These are phyloP conservation scores for Atractosteus spatula DNA, from an alignment of 2,113 vertebrate species.

Conservation along the genomic window DNA sequence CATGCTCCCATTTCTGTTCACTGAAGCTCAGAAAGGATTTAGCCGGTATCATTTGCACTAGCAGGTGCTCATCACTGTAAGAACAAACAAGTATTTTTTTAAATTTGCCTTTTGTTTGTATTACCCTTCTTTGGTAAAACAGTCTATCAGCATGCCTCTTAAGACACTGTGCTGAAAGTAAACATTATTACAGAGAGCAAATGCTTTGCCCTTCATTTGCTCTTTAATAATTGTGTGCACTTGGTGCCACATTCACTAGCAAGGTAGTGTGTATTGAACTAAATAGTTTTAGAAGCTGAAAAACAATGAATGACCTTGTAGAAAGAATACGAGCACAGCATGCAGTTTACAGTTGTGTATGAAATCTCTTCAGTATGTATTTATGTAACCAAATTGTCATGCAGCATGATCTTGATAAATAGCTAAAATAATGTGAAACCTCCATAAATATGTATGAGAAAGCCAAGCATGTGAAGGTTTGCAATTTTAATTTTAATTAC, in stretches of 20 bases:
- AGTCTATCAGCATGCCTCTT: too few species aligned
- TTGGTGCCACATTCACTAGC: too few species aligned
- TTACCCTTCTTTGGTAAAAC: too few species aligned
- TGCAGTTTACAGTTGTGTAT: not conserved
- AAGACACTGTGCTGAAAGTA: too few species aligned
- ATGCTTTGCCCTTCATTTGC: too few species aligned
- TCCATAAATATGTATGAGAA: slow-evolving; percentile 9
- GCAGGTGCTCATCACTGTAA: too few species aligned
- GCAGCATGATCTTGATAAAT: slow-evolving; percentile 12
- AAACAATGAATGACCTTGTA: too few species aligned
- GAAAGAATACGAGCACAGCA: not conserved
- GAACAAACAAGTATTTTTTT: too few species aligned
- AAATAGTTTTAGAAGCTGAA: not conserved
- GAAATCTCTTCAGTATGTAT: not conserved
- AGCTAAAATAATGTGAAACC: not conserved
- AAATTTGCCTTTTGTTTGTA: too few species aligned
- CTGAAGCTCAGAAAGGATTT: not conserved
- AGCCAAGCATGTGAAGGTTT: slow-evolving; percentile 4
- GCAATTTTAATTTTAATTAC: slow-evolving; percentile 10
- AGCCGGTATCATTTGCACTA: too few species aligned
- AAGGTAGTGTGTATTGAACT: not conserved
- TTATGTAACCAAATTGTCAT: slow-evolving; percentile 14
- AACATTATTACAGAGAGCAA: too few species aligned
- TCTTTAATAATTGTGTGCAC: too few species aligned
- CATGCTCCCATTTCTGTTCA: not conserved